Evolutionary conservation across 2,888 invertebrate genomes (phyloP), one percentile per base, ranked within the genome.

Genomic region (Carpatolechia fugitivella): DNA sequence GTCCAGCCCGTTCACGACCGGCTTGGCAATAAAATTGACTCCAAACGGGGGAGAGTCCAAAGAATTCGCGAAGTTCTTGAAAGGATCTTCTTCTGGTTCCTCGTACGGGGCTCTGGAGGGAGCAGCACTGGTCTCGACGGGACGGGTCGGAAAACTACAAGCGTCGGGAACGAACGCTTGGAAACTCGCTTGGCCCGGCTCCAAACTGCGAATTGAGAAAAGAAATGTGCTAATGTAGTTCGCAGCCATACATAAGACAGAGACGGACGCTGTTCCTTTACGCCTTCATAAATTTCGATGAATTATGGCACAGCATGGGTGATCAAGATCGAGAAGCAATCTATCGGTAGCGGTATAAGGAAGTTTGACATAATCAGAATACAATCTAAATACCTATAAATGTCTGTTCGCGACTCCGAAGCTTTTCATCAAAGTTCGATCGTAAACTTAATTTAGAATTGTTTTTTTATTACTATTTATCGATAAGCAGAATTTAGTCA

Each of bases 151-250:
- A 89, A 90, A 89, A 90, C 90, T 90, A 90, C 87, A 85, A 85
- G 72, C 81, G 76, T 85, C 85, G 75, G 82, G 76, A 70, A 80
- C 80, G 82, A 84, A 85, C 86, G 88, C 85, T 87, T 85, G 90
- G 75, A 90, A 90, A 85, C 84, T 84, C 82, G 81, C 80, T 91
- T 91, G 91, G 90, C 91, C 83, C 87, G 87, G 82, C 84, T 91
- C 90, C 91, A 91, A 91, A 81, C 90, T 89, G 91, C 82, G 85
- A 90, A 89, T 89, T 87, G 89, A 87, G 89, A 89, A 89, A 90
- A 90, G 86, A 88, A 88, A 87, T 74, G 76, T 70, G 80, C 82
- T 82, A 85, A 86, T 84, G 82, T 83, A 81, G 76, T 81, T 74
- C 83, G 69, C 70, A 71, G 64, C 73, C 76, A 74, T 82, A 82